Evolutionary conservation across 2,113 vertebrate species (phyloP).

Genomic region (Mustela nigripes): DNA sequence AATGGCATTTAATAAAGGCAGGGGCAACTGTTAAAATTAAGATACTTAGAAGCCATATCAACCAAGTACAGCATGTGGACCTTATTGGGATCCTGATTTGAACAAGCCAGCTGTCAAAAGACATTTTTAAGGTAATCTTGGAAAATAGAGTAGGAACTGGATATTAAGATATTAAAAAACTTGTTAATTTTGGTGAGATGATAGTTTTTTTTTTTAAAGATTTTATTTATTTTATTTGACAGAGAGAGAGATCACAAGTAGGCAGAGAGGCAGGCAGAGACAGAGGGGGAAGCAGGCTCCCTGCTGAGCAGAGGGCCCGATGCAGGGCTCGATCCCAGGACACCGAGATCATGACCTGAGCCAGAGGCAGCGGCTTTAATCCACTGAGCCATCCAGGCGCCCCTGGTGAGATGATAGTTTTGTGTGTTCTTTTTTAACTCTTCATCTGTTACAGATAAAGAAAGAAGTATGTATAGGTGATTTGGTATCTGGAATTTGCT

Average conservation of each 20-base stretch:
- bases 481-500: neutral
- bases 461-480: neutral
- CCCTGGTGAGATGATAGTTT: neutral
- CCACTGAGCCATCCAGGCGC: too few relatives aligned
- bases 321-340: too few relatives aligned
- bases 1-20: neutral
- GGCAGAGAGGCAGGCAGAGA: too few relatives aligned
- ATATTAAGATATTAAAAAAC: slow-evolving; percentile 21
- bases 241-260: too few relatives aligned
- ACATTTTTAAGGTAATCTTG: neutral
- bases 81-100: neutral
- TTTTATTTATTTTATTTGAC: too few relatives aligned
- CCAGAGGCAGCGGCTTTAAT: too few relatives aligned
- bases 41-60: neutral
- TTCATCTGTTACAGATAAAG: neutral
- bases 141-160: neutral
- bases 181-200: slow-evolving; percentile 30
- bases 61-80: neutral
- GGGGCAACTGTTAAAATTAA: neutral
- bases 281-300: too few relatives aligned
- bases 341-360: too few relatives aligned
- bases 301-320: too few relatives aligned
- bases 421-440: neutral
- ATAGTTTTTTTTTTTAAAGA: neutral
- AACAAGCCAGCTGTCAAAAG: neutral